These are phyloP conservation scores for Lethrus apterus DNA, from an alignment of 1,140 invertebrate genomes.

Conservation along the genomic window DNA sequence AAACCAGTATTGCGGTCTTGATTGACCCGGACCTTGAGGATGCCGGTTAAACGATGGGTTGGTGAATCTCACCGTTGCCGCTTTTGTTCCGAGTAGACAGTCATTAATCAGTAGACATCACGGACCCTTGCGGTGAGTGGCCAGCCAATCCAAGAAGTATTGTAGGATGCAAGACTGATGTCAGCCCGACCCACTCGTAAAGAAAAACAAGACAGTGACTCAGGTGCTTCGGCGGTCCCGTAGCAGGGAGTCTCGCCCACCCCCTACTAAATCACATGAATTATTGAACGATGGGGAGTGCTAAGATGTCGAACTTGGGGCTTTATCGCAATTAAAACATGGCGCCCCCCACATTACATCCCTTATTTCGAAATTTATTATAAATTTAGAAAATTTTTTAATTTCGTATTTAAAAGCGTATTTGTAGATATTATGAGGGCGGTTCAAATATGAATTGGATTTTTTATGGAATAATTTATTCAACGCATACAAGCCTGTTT, in stretches of 20 bases:
- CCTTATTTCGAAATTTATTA: too few relatives aligned
- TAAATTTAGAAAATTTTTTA: too few relatives aligned
- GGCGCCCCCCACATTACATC: too few relatives aligned
- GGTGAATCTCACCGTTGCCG: constrained; percentile 8
- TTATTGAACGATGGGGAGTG: constrained; percentile 33
- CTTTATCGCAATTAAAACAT: constrained; percentile 27
- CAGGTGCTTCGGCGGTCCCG: constrained; percentile 24
- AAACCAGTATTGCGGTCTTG: constrained; percentile 3
- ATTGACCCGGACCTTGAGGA: not conserved
- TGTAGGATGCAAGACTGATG: constrained; percentile 28
- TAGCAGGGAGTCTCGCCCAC: constrained; percentile 24
- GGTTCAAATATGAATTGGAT: too few relatives aligned
- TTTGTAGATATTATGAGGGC: too few relatives aligned
- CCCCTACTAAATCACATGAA: constrained; percentile 33
- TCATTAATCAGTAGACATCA: constrained; percentile 25
- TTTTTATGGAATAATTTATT: too few relatives aligned
- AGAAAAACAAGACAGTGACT: constrained; percentile 22
- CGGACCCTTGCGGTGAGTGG: constrained; percentile 14
- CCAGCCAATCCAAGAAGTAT: constrained; percentile 26
- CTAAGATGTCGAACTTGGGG: constrained; percentile 22
- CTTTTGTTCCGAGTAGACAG: constrained; percentile 19
- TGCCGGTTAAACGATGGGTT: constrained; percentile 6
- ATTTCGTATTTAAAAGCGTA: too few relatives aligned
- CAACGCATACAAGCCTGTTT: too few relatives aligned
- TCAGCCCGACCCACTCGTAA: constrained; percentile 24